phyloP scores from a whole-genome alignment of 2,888 invertebrate genomes.

The Mycalesis mineus region DNA sequence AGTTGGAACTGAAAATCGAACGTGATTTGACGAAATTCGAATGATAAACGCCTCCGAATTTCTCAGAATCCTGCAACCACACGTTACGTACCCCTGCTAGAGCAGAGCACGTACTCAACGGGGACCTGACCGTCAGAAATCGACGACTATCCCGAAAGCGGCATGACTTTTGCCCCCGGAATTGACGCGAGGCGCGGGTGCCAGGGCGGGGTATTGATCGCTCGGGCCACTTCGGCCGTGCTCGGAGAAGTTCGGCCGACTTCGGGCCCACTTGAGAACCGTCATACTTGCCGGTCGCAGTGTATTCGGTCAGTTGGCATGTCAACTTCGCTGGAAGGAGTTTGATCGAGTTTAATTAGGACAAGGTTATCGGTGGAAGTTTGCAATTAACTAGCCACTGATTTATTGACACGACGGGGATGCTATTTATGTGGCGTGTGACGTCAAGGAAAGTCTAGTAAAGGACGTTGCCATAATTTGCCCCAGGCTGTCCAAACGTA shows the following conservation, averaged over 20 bases:
- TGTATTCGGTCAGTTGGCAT: constrained; percentile 62
- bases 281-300: constrained; percentile 46
- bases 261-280: constrained; percentile 64
- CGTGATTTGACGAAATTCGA: constrained; percentile 8
- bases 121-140: constrained; percentile 60
- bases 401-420: not conserved
- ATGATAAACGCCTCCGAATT: constrained; percentile 7
- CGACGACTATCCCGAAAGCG: constrained; percentile 61
- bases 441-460: too few relatives aligned
- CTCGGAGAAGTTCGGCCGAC: constrained; percentile 60
- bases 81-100: constrained; percentile 9
- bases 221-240: constrained; percentile 61
- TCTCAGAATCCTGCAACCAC: constrained; percentile 15
- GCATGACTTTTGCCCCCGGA: constrained; percentile 74
- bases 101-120: constrained; percentile 22
- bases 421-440: too few relatives aligned
- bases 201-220: constrained; percentile 71
- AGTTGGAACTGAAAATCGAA: constrained; percentile 9
- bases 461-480: too few relatives aligned
- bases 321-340: constrained; percentile 57
- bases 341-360: constrained; percentile 73
- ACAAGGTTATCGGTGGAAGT: constrained; percentile 61
- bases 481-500: too few relatives aligned
- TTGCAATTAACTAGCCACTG: constrained; percentile 1
- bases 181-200: constrained; percentile 65